Base-by-base conservation (phyloP, 2,113 vertebrate species). In the Sciurus niger region DNA sequence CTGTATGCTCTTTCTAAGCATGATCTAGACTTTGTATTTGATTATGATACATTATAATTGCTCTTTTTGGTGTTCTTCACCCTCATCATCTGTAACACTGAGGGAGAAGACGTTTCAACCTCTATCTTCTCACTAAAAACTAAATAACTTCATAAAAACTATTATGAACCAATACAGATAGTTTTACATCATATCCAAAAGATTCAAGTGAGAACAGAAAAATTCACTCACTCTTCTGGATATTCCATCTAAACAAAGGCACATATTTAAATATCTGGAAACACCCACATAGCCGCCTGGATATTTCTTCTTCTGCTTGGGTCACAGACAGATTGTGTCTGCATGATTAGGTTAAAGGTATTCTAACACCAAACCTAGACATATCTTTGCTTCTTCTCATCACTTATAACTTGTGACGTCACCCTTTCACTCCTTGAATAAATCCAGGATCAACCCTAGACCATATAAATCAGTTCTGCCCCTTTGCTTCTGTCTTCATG, bases 381-480 rank as follows among this genome's bases (percentile, higher is more conserved):
- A 17, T 80, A 91, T 67, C 84, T 97, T 78, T 96, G 80, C 94
- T 97, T 97, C 90, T 95, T 76, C 94, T 97, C 94, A 76, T 94
- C 94, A 73, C 87, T 95, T 92, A 58, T 51, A 89, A 95, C 77
- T 97, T 92, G 82, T 97, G 97, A 98, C 73, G 93, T 98, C 97
- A 95, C 90, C 95, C 28, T 78, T 94, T 95, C 88, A 51, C 95
- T 96, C 84, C 83, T 83, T 88, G 96, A 97, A 97, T 98, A 97
- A 96, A 97, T 95, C 92, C 78, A 85, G 87, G 84, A 96, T 94
- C 90, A 78, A 77, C 79, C 90, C 82, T 65, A n/a, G 94, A 95
- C 84, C 92, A 18, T 96, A 96, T 94, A 97, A 97, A 97, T 96
- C 96, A 96, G 83, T 80, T 79, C 96, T 96, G 96, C 87, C 79